These are phyloP conservation scores for Chaetorhynchus papuensis DNA, from an alignment of 2,113 vertebrate species.

Conservation along the genomic window DNA sequence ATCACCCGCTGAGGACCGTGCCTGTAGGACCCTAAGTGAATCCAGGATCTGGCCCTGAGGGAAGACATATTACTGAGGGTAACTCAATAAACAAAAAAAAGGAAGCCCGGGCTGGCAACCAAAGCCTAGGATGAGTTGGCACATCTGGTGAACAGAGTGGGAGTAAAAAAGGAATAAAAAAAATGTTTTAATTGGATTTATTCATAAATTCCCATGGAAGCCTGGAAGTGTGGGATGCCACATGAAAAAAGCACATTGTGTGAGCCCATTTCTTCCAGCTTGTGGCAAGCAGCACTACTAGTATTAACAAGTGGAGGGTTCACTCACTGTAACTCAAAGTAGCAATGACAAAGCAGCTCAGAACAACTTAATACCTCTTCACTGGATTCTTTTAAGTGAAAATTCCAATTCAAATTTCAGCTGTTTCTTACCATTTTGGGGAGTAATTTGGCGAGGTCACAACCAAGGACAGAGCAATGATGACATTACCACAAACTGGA, in stretches of 20 bases:
- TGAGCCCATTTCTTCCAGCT: neutral
- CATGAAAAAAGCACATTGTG: neutral
- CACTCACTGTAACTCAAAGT: neutral
- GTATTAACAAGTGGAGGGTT: neutral
- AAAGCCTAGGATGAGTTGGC: neutral
- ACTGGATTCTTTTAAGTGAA: neutral
- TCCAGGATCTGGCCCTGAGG: neutral
- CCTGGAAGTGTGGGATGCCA: neutral
- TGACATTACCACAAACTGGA: neutral
- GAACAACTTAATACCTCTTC: neutral
- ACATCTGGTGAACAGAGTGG: slow-evolving; percentile 36
- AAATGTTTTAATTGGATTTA: neutral
- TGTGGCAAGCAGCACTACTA: neutral
- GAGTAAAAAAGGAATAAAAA: neutral
- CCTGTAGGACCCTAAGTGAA: neutral
- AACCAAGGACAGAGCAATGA: neutral
- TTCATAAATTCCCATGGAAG: neutral
- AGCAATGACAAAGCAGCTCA: neutral
- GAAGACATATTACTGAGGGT: neutral
- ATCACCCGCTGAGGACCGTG: neutral
- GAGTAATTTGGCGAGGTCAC: neutral
- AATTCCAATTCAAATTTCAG: neutral
- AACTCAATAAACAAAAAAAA: neutral
- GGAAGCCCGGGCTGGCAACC: neutral
- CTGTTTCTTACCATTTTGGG: neutral